A percentile compares a stretch with the other conserved stretches of the same genome.
These are phyloP conservation scores for Entelurus aequoreus DNA, from an alignment of 2,113 vertebrate species.

Conservation along the genomic window DNA sequence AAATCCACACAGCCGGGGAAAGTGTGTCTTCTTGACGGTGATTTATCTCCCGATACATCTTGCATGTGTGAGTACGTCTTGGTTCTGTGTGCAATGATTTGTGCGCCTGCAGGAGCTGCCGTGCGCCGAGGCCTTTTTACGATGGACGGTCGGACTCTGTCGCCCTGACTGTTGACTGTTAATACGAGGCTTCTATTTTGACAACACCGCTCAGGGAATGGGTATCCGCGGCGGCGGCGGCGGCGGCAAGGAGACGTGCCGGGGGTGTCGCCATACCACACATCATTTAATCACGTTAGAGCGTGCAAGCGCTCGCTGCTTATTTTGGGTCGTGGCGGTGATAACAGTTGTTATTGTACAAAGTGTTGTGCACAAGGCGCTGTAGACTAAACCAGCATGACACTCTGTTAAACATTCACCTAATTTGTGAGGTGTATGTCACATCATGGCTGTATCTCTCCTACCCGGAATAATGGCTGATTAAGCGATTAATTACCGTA, in stretches of 20 bases:
- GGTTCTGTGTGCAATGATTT: slow-evolving; percentile 30
- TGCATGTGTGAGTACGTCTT: slow-evolving; percentile 16
- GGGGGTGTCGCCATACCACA: slow-evolving; percentile 68
- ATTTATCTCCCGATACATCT: slow-evolving; percentile 5
- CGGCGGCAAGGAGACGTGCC: slow-evolving; percentile 53
- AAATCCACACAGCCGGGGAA: neutral
- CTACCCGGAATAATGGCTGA: no score
- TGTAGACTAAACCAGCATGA: slow-evolving; percentile 13
- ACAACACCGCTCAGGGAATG: slow-evolving; percentile 57
- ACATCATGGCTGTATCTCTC: no score
- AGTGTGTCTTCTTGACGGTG: slow-evolving; percentile 1
- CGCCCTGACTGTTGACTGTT: slow-evolving; percentile 65
- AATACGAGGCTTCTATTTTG: slow-evolving; percentile 59
- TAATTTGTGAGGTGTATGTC: slow-evolving; percentile 3
- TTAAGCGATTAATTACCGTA: no score
- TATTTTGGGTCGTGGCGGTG: slow-evolving; percentile 53
- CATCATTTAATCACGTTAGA: slow-evolving; percentile 69
- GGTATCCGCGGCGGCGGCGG: slow-evolving; percentile 46
- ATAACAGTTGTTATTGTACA: slow-evolving; percentile 59
- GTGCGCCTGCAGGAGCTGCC: slow-evolving; percentile 27
- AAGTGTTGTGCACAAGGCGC: slow-evolving; percentile 1
- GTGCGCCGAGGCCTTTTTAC: slow-evolving; percentile 7
- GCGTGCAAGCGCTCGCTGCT: slow-evolving; percentile 58
- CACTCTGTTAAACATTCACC: slow-evolving; percentile 23
- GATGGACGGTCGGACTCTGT: slow-evolving; percentile 45